Evolutionary conservation across 2,888 invertebrate genomes (phyloP), one percentile per base, ranked within the genome.

Genomic region (Netelia fuscicornis): DNA sequence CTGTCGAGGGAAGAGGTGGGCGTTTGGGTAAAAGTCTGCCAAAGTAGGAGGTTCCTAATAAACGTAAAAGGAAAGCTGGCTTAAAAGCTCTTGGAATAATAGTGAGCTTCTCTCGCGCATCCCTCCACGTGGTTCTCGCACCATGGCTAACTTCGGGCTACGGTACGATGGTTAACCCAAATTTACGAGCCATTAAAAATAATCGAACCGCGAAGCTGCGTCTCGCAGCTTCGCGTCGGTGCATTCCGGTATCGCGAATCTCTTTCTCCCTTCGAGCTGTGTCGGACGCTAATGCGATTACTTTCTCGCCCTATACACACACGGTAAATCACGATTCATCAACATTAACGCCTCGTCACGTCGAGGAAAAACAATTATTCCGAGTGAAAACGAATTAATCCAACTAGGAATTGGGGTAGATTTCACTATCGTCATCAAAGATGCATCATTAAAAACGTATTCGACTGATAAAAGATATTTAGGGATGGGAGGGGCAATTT

Each of bases 71-170:
- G 88, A 84, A 90, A 89, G 88, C 88, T 87, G 89, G 87, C 89
- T 90, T 90, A 89, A 91, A 91, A 91, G 90, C 89, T 89, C 90
- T 86, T 88, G 87, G 89, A 90, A 90, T 91, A 91, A 91, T 90
- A 89, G 89, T 84, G 87, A 88, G 87, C 87, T 87, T 89, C 85
- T 87, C 86, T 77, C 75, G 20, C 81, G 64, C 65, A 62, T 67
- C 76, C 76, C 52, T 74, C 56, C 44, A 42, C 54, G 56, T 60
- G 72, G 37, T 60, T 71, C 52, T 75, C 72, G 77, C 74, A 54
- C 78, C 81, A 60, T 79, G 79, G 62, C 85, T 83, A 78, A 83
- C 81, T 83, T 77, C 67, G 72, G 72, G 62, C 80, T 80, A 71
- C 65, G 52, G 77, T 78, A 75, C 81, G 81, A 82, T 85, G 48